Percentiles rank a stretch among this genome's conserved stretches.
These are phyloP conservation scores for Paracanthobrama guichenoti DNA, from an alignment of 2,113 vertebrate species.

Conservation along the genomic window DNA sequence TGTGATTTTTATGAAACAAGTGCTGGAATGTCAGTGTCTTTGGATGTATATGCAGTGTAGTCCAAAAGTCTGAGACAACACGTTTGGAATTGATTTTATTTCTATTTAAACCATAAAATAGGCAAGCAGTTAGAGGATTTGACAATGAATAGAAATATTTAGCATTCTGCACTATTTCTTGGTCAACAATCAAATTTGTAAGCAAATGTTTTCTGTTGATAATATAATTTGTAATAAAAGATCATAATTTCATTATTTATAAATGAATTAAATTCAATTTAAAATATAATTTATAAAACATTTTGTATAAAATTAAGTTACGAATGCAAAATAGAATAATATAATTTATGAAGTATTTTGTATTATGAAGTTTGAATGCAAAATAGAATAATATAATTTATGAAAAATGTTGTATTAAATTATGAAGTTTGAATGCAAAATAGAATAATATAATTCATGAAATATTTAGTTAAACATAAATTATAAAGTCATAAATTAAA, in stretches of 20 bases:
- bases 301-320: too few species aligned
- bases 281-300: too few species aligned
- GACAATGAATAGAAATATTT: neutral
- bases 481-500: neutral
- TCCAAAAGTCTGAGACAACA: neutral
- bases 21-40: neutral
- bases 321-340: too few species aligned
- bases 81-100: neutral
- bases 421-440: too few species aligned
- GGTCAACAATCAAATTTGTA: too few species aligned
- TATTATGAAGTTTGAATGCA: neutral
- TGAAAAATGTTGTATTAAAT: neutral
- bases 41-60: neutral
- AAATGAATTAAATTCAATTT: neutral
- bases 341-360: too few species aligned
- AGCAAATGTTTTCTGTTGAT: too few species aligned
- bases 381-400: neutral
- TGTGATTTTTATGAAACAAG: conserved; percentile 2
- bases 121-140: neutral
- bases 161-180: neutral
- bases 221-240: too few species aligned
- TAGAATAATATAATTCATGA: neutral
- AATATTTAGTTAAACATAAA: too few species aligned
- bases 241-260: neutral
- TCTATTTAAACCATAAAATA: neutral